Percentiles rank a stretch among this genome's conserved stretches.
These are phyloP conservation scores for Urocitellus parryii DNA, from an alignment of 2,113 vertebrate genomes.

Conservation along the genomic window DNA sequence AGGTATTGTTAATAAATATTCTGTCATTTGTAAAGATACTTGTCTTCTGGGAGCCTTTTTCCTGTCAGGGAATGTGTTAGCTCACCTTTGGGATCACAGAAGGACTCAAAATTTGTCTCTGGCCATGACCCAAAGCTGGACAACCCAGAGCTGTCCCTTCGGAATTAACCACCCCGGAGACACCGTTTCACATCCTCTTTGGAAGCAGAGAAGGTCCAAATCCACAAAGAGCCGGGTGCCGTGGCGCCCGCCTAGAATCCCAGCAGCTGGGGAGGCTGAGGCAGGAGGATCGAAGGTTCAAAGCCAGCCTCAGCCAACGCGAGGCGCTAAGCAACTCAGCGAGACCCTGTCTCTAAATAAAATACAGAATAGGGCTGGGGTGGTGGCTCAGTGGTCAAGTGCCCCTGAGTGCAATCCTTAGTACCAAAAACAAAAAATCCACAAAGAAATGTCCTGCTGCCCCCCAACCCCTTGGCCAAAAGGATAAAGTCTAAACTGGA, in stretches of 20 bases:
- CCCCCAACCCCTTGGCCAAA: background rate
- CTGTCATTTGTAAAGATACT: constrained; percentile 90
- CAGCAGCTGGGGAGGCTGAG: too few species aligned
- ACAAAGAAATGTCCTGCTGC: background rate
- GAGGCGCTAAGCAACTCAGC: too few species aligned
- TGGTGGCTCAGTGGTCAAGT: too few species aligned
- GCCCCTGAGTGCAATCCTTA: too few species aligned
- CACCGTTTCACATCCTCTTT: background rate
- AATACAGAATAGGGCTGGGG: too few species aligned
- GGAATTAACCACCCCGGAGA: background rate
- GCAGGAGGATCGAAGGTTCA: too few species aligned
- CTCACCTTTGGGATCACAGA: constrained; percentile 31
- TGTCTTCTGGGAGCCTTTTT: constrained; percentile 85
- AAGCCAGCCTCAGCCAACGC: too few species aligned
- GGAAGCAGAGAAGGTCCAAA: constrained; percentile 13
- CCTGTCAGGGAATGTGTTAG: constrained; percentile 66
- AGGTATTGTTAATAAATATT: constrained; percentile 92
- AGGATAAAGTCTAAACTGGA: background rate
- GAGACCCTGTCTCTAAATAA: too few species aligned
- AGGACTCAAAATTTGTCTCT: constrained; percentile 34
- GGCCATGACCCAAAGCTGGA: constrained; percentile 7
- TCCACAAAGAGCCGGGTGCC: background rate
- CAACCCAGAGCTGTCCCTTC: background rate
- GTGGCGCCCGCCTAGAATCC: too few species aligned
- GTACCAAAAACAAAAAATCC: background rate